phyloP scores from a whole-genome alignment of 2,113 vertebrate species.

The Corvus moneduloides region DNA sequence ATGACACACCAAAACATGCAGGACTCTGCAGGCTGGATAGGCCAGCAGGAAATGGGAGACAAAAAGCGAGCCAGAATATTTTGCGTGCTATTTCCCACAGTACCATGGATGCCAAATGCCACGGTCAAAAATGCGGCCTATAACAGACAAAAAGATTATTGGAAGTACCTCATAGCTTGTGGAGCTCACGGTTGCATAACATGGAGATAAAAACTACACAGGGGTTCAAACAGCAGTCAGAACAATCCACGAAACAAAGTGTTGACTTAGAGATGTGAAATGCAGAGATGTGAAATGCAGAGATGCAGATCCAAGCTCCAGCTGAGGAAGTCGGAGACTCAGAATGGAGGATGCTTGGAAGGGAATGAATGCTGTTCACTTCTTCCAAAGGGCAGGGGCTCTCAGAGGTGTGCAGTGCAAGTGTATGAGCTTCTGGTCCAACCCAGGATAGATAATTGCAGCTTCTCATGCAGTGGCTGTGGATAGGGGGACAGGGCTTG shows the following conservation, averaged over 20 bases:
- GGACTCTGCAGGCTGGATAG: not conserved
- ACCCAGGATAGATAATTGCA: not conserved
- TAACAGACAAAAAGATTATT: not conserved
- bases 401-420: not conserved
- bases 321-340: not conserved
- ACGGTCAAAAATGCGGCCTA: not conserved
- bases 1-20: not conserved
- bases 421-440: not conserved
- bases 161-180: not conserved
- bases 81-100: not conserved
- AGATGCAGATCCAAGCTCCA: not conserved
- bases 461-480: not conserved
- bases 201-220: not conserved
- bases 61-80: not conserved
- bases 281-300: not conserved
- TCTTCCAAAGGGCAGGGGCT: not conserved
- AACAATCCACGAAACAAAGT: rapidly evolving
- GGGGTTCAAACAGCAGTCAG: not conserved
- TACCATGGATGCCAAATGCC: not conserved
- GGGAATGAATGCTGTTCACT: not conserved
- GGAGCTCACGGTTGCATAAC: not conserved
- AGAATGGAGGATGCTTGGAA: not conserved
- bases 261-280: not conserved
- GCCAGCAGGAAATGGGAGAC: not conserved
- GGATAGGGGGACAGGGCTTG: not conserved